Percentiles rank a stretch among this genome's conserved stretches.
phyloP scores from a whole-genome alignment of 2,888 invertebrate genomes.

The Brassicogethes aeneus region DNA sequence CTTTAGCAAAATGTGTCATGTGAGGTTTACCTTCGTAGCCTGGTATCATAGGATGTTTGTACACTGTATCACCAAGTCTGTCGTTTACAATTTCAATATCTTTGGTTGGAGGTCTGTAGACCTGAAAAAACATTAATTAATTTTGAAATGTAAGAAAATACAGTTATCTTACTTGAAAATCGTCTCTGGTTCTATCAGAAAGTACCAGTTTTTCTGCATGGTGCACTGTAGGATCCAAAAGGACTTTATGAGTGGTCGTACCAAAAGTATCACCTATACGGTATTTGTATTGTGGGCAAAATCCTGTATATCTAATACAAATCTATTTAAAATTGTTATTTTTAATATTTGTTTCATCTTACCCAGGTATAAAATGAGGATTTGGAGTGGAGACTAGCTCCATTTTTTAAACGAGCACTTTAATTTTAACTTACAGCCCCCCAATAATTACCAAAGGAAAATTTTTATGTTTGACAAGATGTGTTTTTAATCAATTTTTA shows the following conservation, averaged over 20 bases:
- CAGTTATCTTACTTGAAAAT: constrained; percentile 48
- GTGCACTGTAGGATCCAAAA: constrained; percentile 62
- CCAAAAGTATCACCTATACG: constrained; percentile 69
- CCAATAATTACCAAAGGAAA: too few species aligned
- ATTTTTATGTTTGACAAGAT: too few species aligned
- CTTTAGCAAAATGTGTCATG: too few species aligned
- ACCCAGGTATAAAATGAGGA: constrained; percentile 70
- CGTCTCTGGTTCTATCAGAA: constrained; percentile 53
- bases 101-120: constrained; percentile 53
- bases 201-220: constrained; percentile 63
- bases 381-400: constrained; percentile 55
- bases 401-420: constrained; percentile 24
- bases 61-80: constrained; percentile 57
- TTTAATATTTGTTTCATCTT: constrained; percentile 25
- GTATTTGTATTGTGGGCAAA: constrained; percentile 66
- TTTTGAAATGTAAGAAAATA: constrained; percentile 1
- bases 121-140: constrained; percentile 29
- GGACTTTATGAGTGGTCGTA: constrained; percentile 61
- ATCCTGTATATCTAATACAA: constrained; percentile 59
- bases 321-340: background rate
- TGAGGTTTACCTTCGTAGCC: constrained; percentile 75
- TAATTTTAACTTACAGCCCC: too few species aligned
- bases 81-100: constrained; percentile 60
- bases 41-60: constrained; percentile 64
- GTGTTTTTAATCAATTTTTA: too few species aligned